Conservation (phyloP, 2,113 vertebrate genomes). For the Albula glossodonta region DNA sequence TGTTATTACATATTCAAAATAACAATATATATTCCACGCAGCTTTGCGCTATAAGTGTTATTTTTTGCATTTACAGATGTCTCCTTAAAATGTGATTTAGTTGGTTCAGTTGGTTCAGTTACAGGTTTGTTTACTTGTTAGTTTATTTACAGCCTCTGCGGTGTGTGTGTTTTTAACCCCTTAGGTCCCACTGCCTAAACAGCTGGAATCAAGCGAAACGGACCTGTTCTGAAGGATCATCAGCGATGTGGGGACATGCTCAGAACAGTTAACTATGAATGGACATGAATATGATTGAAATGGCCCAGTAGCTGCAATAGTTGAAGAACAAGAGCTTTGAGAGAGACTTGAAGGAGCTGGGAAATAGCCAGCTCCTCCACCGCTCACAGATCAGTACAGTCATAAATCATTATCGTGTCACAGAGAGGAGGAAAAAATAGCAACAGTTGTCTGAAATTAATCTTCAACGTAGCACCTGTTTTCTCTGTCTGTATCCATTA, state of each 20-base stretch:
- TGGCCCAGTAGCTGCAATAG: background rate
- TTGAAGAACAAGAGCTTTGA: background rate
- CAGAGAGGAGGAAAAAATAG: background rate
- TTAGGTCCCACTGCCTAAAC: constrained; percentile 90
- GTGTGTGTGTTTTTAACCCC: constrained; percentile 32
- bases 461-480: background rate
- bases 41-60: no score
- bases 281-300: background rate
- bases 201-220: constrained; percentile 76
- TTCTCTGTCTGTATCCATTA: background rate
- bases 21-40: no score
- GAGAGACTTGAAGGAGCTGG: background rate
- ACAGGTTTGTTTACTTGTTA: background rate
- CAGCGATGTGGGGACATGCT: no score
- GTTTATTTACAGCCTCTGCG: background rate
- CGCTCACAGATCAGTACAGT: background rate
- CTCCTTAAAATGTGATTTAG: background rate
- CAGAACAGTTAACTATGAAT: background rate
- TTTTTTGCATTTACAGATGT: background rate
- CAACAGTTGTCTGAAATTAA: background rate
- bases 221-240: constrained; percentile 59
- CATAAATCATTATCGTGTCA: background rate
- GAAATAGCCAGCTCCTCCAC: background rate
- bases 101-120: no score
- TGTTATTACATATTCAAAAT: no score